Base-by-base conservation (phyloP, 2,888 invertebrate genomes). In the Pseudeuparius sepicola region DNA sequence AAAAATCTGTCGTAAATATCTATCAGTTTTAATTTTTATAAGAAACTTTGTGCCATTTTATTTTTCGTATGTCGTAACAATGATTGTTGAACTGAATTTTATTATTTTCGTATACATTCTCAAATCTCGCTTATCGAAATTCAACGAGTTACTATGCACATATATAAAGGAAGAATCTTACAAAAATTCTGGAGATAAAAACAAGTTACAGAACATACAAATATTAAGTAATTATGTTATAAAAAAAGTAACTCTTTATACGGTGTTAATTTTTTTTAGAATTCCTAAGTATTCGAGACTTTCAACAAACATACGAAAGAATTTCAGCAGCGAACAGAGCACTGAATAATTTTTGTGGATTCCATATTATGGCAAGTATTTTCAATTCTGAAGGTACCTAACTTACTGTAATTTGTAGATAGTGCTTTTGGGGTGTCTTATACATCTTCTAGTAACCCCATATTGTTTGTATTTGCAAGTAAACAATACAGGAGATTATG, bases 391-490 rank as follows among this genome's bases (percentile, higher is more conserved):
- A n/a, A n/a, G n/a, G n/a, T n/a, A n/a, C n/a, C n/a, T n/a, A n/a
- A n/a, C n/a, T n/a, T n/a, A n/a, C n/a, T n/a, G n/a, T n/a, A 7
- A 20, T 29, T 37, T 41, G 15, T 24, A 40, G 40, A 13, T 40
- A 9, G 11, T 40, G 7, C 28, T 37, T 17, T 13, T 36, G 5
- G 40, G 40, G 11, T 34, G 32, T 27, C 12, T 37, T 2, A 26
- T 36, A 11, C 40, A 40, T 27, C 20, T 40, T n/a, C 14, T 40
- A 13, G 40, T 40, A 2, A 40, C 40, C 2, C 40, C 40, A 9
- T 40, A 40, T 28, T 37, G 36, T 25, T 12, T 40, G 5, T 40
- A 40, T 14, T 16, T 40, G 16, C 37, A 37, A 18, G 24, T 37
- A 12, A 25, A 31, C 14, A 14, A 31, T 15, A 1, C 33, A 6